Base-by-base conservation (phyloP, 1,140 invertebrate species). In the Zaprionus nigranus region DNA sequence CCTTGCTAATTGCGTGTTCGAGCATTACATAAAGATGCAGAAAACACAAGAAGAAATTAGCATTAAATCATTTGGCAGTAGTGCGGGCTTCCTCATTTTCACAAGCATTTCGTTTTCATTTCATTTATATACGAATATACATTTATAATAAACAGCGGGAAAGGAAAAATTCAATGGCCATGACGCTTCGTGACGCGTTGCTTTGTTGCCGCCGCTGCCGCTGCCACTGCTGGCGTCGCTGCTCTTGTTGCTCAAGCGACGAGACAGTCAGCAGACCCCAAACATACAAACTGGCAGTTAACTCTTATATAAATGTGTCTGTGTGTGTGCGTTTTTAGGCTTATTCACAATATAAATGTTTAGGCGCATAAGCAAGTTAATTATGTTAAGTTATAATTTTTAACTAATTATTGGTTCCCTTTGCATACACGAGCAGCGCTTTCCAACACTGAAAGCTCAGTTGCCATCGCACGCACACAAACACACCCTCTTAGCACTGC, bases 131-230 rank as follows among this genome's bases (percentile, higher is more conserved):
- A 81, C 58, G 63, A 56, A 78, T 74, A 66, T 64, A 79, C 73
- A 53, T 70, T 84, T 87, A 72, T 68, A 80, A 80, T 69, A 72
- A 61, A 66, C 60, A 61, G 40, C 64, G 62, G 40, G 57, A 63
- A 60, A 79, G 73, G 62, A 72, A 90, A 90, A 91, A 91, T 83
- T 91, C 81, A 92, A 87, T 92, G 90, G 91, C 87, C 94, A 93
- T 93, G 93, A 94, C 94, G 93, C 28, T 71, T 70, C 38, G 73
- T 63, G 54, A 58, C 68, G 64, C 60, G 78, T 61, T 54, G 34
- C 30, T 9, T 15, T 51, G 58, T n/a, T 51, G 59, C 40, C 11
- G 38, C 22, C 34, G 34, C 46, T 40, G 13, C n/a, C 13, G 53
- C 36, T 40, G 53, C 66, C 56, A 60, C 40, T 51, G 70, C 17